A percentile compares a stretch with the other conserved stretches of the same genome.
These are phyloP conservation scores for Hormiphora californensis DNA, from an alignment of 37 sponge, comb jelly and placozoan species.

Conservation along the genomic window DNA sequence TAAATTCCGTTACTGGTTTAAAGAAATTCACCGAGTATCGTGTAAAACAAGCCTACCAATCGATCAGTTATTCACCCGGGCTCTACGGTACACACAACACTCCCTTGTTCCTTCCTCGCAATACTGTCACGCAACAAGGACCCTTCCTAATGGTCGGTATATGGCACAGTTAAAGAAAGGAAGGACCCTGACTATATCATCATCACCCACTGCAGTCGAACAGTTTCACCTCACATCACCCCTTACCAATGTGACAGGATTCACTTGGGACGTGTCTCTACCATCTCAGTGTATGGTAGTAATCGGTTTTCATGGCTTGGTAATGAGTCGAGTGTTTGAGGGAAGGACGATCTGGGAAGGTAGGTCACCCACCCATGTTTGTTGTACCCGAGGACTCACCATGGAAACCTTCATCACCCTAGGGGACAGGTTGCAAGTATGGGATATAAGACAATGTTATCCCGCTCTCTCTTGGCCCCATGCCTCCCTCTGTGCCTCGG, in stretches of 20 bases:
- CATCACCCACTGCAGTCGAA: too few relatives aligned
- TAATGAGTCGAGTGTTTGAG: neutral
- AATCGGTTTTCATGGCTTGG: too few relatives aligned
- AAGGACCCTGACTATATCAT: too few relatives aligned
- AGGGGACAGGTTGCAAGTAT: neutral
- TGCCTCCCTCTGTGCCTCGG: too few relatives aligned
- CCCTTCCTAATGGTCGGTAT: too few relatives aligned
- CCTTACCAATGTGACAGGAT: neutral
- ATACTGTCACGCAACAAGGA: too few relatives aligned
- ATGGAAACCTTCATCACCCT: neutral
- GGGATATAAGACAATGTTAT: neutral
- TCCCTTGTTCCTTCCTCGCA: too few relatives aligned
- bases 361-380: neutral
- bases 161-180: too few relatives aligned
- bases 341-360: neutral
- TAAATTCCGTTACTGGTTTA: constrained; percentile 49
- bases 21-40: neutral
- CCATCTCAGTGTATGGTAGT: too few relatives aligned
- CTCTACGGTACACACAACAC: neutral
- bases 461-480: constrained; percentile 26
- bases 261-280: too few relatives aligned
- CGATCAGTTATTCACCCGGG: neutral
- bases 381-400: neutral
- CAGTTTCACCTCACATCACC: too few relatives aligned
- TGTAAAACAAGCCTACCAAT: neutral